Evolutionary conservation across 2,888 invertebrate genomes (phyloP), one percentile per base, ranked within the genome.

Genomic region (Adela reaumurella): DNA sequence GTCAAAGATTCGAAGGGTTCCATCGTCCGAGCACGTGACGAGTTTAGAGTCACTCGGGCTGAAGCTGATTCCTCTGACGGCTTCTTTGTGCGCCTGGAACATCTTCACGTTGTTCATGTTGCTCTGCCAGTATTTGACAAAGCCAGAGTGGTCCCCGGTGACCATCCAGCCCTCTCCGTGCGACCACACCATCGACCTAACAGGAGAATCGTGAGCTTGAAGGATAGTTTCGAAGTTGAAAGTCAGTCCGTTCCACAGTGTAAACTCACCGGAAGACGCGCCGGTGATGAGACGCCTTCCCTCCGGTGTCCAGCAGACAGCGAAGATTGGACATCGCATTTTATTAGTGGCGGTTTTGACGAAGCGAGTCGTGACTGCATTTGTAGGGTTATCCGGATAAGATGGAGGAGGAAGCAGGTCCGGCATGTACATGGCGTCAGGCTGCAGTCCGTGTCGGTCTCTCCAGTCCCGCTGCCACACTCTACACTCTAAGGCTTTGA

Each of bases 51-150:
- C 99, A 67, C 93, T 92, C 49, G 99, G 98, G 82, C 97, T 95
- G 85, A 99, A 99, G 87, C 98, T 98, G 83, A 99, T 91, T 81
- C 97, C 97, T 74, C 99, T 88, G 61, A 99, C 91, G 57, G 99
- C 94, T 84, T 99, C 99, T 86, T 99, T 98, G 78, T 99, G 99
- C 50, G 98, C 99, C 81, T 98, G 98, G 83, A 96, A 99, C 97
- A 99, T 98, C 85, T 99, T 98, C 51, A 99, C 99, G 81, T 99
- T 99, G 83, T 99, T 99, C 99, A 99, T 99, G 79, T 99, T 99
- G 60, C 97, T 95, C 83, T 99, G 99, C 99, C 99, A 99, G 81
- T 99, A 99, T 68, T 99, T 99, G 56, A 99, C 95, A 70, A 94
- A 99, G 52, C 99, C 99, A 47, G 92, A 90, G 70, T 98, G 97